phyloP scores from a whole-genome alignment of 2,797 vertebrate genomes.

The Megalops cyprinoides region DNA sequence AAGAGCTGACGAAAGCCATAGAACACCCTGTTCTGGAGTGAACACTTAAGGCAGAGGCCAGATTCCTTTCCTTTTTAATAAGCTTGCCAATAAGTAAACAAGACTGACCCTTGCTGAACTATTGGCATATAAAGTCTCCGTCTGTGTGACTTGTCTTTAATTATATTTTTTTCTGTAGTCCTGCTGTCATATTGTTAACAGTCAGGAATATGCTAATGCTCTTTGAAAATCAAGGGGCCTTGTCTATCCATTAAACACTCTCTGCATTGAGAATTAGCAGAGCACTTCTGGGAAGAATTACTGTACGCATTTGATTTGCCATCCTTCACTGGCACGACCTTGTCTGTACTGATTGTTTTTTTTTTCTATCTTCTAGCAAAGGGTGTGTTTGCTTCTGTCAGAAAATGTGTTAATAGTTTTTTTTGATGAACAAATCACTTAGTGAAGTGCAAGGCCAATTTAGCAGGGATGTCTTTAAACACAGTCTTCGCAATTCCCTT shows the following conservation, averaged over 20 bases:
- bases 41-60: neutral
- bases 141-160: constrained; percentile 57
- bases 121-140: constrained; percentile 59
- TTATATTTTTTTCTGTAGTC: constrained; percentile 42
- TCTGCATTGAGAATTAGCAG: constrained; percentile 32
- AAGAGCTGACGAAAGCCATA: constrained; percentile 2
- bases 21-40: constrained; percentile 13
- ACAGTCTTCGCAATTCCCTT: neutral
- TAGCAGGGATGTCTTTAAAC: neutral
- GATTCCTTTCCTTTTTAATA: constrained; percentile 52
- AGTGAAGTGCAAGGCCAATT: neutral
- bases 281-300: constrained; percentile 19
- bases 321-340: constrained; percentile 1
- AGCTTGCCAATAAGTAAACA: constrained; percentile 58
- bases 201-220: constrained; percentile 37
- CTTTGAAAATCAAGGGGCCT: constrained; percentile 26
- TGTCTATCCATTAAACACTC: constrained; percentile 27
- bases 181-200: constrained; percentile 29
- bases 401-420: constrained; percentile 5
- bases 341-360: neutral
- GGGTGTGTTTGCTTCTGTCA: neutral
- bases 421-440: constrained; percentile 6
- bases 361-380: neutral
- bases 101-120: constrained; percentile 59
- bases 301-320: constrained; percentile 17